These are phyloP conservation scores for Troilus luridus DNA, from an alignment of 2,888 invertebrate species.

Conservation along the genomic window DNA sequence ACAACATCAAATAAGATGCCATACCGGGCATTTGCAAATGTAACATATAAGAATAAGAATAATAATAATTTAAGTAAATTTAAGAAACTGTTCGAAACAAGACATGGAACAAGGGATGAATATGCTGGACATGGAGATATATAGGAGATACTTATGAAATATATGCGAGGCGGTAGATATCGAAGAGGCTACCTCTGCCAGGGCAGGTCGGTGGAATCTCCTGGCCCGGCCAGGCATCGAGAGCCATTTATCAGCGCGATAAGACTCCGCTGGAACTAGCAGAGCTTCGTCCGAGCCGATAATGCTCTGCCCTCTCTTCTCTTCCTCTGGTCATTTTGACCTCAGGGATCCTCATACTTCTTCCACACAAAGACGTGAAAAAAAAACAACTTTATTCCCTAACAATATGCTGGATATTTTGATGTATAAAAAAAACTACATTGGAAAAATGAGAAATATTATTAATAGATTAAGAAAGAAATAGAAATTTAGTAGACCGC, in stretches of 20 bases:
- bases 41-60: no score
- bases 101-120: no score
- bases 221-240: neutral
- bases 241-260: conserved; percentile 25
- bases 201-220: neutral
- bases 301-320: neutral
- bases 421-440: neutral
- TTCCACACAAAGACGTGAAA: neutral
- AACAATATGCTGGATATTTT: neutral
- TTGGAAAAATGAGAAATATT: neutral
- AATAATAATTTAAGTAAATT: no score
- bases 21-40: no score
- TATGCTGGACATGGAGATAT: no score
- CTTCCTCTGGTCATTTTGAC: neutral
- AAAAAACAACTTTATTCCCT: neutral
- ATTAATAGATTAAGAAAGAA: no score
- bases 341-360: neutral
- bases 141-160: neutral
- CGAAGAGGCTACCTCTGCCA: neutral
- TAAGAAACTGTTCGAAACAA: no score
- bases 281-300: conserved; percentile 31
- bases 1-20: no score
- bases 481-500: no score
- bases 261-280: neutral
- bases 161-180: neutral